A percentile compares a stretch with the other conserved stretches of the same genome.
Evolutionary conservation across 2,797 vertebrate species (phyloP).

Genomic region (Graptemys geographica): DNA sequence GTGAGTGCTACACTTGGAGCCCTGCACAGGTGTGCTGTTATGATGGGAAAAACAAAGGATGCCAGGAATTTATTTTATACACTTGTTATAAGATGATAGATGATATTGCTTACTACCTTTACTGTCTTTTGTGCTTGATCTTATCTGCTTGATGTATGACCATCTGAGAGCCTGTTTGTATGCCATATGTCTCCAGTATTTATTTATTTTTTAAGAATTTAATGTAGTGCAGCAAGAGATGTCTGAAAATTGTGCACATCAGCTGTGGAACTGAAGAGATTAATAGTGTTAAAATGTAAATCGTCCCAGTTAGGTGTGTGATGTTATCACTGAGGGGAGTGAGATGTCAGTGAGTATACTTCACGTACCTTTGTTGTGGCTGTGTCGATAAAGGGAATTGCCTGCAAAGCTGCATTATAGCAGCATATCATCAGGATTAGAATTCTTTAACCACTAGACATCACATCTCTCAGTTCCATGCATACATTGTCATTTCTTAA

Average conservation of each 20-base stretch:
- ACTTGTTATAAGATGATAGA: neutral
- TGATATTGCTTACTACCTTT: neutral
- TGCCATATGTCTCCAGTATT: neutral
- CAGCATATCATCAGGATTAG: accelerated
- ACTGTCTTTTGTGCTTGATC: neutral
- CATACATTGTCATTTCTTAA: neutral
- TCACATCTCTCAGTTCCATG: neutral
- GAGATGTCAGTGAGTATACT: neutral
- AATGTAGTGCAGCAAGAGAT: neutral
- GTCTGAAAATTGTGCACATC: neutral
- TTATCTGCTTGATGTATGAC: neutral
- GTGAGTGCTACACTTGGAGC: neutral
- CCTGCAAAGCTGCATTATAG: neutral
- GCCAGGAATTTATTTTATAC: neutral
- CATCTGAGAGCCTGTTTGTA: neutral
- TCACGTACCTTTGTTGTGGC: accelerated
- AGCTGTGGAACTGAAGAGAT: neutral
- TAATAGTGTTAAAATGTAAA: neutral
- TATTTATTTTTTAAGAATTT: neutral
- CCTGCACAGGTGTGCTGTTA: neutral
- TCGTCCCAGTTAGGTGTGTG: neutral
- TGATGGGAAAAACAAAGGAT: neutral
- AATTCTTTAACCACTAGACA: accelerated
- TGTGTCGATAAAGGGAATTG: accelerated
- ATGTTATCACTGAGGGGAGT: neutral